Conservation (phyloP, 2,797 vertebrate species). For the Coregonus suidteri region DNA sequence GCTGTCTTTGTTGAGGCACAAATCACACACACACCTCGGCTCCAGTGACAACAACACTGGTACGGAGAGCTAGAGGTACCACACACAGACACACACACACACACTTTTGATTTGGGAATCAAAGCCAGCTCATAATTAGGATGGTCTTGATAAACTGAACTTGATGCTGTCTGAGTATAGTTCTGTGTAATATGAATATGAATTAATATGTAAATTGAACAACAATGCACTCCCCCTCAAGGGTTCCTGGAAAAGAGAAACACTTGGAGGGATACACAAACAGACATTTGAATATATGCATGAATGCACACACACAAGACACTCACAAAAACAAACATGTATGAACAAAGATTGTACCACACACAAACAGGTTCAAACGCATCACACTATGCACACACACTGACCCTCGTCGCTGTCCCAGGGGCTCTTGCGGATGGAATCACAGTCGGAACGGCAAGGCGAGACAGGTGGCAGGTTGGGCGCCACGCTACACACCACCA, state of each 20-base stretch:
- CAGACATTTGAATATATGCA: neutral
- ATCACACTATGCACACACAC: conserved; percentile 18
- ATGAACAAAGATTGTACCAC: neutral
- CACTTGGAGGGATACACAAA: neutral
- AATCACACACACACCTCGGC: neutral
- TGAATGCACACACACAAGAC: neutral
- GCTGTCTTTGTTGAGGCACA: neutral
- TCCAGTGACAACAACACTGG: neutral
- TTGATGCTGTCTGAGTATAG: neutral
- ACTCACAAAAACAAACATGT: neutral
- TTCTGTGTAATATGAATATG: neutral
- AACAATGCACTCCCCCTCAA: neutral
- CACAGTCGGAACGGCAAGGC: conserved; percentile 91
- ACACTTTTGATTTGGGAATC: neutral
- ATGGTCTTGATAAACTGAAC: neutral
- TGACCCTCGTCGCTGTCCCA: conserved; percentile 90
- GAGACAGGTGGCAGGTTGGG: conserved; percentile 89
- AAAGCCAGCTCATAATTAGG: neutral
- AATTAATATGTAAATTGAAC: neutral
- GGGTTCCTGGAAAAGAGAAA: neutral
- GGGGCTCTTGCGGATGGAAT: conserved; percentile 89
- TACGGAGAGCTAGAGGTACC: neutral
- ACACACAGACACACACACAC: too few relatives aligned
- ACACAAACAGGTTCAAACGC: neutral
- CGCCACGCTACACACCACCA: conserved; percentile 96